Percentiles rank a stretch among this genome's conserved stretches.
Conservation (phyloP, 2,888 invertebrate genomes). For the Ormyrus nitidulus region DNA sequence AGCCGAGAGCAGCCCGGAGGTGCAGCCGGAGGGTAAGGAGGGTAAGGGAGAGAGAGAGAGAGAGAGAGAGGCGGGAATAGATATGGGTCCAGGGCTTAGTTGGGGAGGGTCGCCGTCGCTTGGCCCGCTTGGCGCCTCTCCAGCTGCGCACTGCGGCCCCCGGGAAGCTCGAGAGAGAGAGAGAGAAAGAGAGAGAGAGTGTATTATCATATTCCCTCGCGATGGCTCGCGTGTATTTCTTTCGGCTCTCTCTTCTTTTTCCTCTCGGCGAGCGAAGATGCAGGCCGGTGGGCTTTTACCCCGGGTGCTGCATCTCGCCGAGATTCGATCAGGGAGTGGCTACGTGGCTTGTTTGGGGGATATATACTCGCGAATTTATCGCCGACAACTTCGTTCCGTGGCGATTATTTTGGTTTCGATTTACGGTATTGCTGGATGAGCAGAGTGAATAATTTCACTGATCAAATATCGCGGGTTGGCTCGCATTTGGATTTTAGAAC, state of each 20-base stretch:
- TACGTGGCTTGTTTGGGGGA: too few relatives aligned
- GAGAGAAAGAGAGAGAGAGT: neutral
- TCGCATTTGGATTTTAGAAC: too few relatives aligned
- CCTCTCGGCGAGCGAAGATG: neutral
- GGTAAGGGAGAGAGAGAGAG: neutral
- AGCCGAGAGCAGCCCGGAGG: neutral
- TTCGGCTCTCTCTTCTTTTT: neutral
- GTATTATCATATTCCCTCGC: slow-evolving; percentile 37
- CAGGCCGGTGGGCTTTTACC: neutral
- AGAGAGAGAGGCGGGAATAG: neutral
- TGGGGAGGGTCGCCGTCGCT: slow-evolving; percentile 26
- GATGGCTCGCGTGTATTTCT: slow-evolving; percentile 15
- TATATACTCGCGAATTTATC: too few relatives aligned
- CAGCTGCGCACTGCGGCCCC: slow-evolving; percentile 70
- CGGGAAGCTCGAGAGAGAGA: slow-evolving; percentile 14
- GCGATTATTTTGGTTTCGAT: too few relatives aligned
- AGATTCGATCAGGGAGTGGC: too few relatives aligned
- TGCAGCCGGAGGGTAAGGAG: slow-evolving; percentile 4
- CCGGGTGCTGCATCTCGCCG: neutral
- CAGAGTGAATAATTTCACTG: too few relatives aligned
- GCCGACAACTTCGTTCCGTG: too few relatives aligned
- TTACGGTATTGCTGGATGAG: too few relatives aligned
- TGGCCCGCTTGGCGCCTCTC: slow-evolving; percentile 71
- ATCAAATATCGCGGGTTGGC: too few relatives aligned
- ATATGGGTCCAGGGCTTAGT: slow-evolving; percentile 1